These are phyloP conservation scores for Tachysurus vachellii DNA, from an alignment of 2,113 vertebrate genomes.

Conservation along the genomic window DNA sequence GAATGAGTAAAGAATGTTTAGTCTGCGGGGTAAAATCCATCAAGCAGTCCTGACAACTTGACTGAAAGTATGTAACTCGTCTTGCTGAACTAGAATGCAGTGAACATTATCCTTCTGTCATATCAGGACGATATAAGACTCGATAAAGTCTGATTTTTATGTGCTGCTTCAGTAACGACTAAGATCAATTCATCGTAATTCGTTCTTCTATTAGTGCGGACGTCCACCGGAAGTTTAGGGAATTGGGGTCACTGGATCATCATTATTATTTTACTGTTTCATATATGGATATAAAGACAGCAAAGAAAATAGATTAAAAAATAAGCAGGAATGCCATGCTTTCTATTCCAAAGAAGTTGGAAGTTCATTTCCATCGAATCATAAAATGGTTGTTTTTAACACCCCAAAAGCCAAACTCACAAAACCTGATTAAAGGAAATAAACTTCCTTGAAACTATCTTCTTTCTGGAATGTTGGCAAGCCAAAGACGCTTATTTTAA, in stretches of 20 bases:
- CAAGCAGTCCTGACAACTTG: not conserved
- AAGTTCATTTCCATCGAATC: not conserved
- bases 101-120: not conserved
- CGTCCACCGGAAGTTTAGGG: not conserved
- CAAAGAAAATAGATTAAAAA: not conserved
- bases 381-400: not conserved
- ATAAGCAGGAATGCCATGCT: not conserved
- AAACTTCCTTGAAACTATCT: conserved; percentile 17
- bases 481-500: not conserved
- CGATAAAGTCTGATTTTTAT: conserved; percentile 16
- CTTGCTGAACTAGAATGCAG: not conserved
- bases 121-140: not conserved
- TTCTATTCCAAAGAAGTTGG: not conserved
- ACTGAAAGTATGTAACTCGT: not conserved
- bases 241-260: not conserved
- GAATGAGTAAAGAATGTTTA: not conserved
- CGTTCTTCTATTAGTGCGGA: not conserved
- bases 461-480: conserved; percentile 18
- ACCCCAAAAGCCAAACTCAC: not conserved
- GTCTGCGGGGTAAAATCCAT: not conserved
- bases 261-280: not conserved
- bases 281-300: not conserved
- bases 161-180: not conserved
- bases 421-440: not conserved
- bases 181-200: not conserved